phyloP scores from a whole-genome alignment of 2,888 invertebrate species.

The Theretra japonica region DNA sequence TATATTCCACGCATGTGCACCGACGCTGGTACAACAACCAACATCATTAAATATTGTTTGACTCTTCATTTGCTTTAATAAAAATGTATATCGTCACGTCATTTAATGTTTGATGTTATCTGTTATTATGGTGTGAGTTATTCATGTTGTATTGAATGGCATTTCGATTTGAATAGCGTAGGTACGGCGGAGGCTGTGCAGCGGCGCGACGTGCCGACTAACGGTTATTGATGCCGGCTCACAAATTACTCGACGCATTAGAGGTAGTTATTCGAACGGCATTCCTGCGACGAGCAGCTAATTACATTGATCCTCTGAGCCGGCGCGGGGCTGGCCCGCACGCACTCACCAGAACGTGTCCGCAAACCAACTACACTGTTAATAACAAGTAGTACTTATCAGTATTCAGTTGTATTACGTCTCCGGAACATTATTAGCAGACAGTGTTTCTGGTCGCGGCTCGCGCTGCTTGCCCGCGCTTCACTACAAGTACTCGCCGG shows the following conservation, averaged over 20 bases:
- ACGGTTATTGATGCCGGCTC: slow-evolving; percentile 10
- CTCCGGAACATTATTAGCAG: neutral
- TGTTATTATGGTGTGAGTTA: neutral
- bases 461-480: neutral
- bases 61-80: neutral
- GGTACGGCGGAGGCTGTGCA: neutral
- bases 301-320: slow-evolving; percentile 14
- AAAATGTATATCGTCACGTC: neutral
- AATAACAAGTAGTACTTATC: neutral
- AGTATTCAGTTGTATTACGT: neutral
- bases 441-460: neutral
- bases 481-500: neutral
- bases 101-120: neutral
- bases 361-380: neutral
- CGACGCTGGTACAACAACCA: neutral
- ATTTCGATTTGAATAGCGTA: neutral
- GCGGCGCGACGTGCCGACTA: neutral
- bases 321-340: neutral
- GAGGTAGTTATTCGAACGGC: slow-evolving; percentile 13
- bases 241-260: slow-evolving; percentile 23
- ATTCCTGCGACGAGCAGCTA: slow-evolving; percentile 9
- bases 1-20: neutral
- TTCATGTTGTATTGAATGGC: neutral
- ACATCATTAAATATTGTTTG: neutral
- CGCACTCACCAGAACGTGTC: neutral